phyloP scores from a whole-genome alignment of 2,888 invertebrate species.

The Harpalus rufipes region DNA sequence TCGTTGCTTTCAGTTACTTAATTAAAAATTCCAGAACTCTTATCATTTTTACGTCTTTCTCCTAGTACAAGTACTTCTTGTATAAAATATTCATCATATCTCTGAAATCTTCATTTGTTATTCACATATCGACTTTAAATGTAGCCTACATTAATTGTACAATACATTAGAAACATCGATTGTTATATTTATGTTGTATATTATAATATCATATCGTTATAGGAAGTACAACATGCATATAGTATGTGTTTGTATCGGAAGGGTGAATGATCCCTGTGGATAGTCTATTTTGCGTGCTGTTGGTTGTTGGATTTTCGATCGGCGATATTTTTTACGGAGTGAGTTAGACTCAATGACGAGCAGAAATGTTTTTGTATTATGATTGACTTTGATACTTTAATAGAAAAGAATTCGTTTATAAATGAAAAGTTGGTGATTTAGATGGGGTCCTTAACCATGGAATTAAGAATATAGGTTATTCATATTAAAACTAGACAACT shows the following conservation, averaged over 20 bases:
- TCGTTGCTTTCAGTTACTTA: neutral
- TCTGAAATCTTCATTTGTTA: neutral
- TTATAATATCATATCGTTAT: constrained; percentile 41
- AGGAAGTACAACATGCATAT: constrained; percentile 26
- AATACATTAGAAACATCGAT: constrained; percentile 17
- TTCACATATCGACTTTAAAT: constrained; percentile 1
- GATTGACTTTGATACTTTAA: no score
- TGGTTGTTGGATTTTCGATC: constrained; percentile 19
- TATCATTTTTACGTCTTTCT: neutral
- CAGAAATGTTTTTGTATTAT: no score
- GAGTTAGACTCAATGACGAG: no score
- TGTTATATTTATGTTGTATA: constrained; percentile 29
- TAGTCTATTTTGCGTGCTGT: constrained; percentile 67
- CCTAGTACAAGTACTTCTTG: neutral
- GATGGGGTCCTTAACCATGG: no score
- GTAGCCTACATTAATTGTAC: constrained; percentile 19
- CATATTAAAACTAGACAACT: no score
- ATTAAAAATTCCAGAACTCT: neutral
- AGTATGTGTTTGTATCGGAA: constrained; percentile 39
- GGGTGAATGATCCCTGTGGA: constrained; percentile 55
- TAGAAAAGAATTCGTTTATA: no score
- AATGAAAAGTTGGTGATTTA: no score
- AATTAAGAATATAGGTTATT: no score
- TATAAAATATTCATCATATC: neutral
- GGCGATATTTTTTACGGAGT: constrained; percentile 6